These are phyloP conservation scores for Phacellophora camtschatica DNA, from an alignment of 30 jellyfish, hydroid and myxozoan species.

Conservation along the genomic window DNA sequence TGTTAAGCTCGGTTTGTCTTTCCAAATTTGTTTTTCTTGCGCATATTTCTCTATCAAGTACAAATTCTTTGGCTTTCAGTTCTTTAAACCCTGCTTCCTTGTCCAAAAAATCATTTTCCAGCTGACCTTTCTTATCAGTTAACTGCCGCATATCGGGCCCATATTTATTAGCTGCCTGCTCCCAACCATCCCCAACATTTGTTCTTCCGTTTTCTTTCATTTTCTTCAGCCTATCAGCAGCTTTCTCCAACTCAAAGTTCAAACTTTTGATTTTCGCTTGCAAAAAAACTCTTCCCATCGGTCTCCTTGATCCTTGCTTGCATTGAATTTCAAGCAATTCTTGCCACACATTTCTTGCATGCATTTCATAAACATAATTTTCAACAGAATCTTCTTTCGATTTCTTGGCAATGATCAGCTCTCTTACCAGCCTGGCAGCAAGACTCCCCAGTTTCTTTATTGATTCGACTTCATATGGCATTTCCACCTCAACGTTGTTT, in stretches of 20 bases:
- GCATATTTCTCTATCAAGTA: conserved; percentile 29
- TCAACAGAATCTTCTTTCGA: background rate
- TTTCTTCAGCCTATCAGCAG: background rate
- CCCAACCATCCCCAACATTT: conserved; percentile 15
- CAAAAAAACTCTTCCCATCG: conserved; percentile 25
- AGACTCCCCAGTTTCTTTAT: conserved; percentile 36
- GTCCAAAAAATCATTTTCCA: conserved; percentile 37
- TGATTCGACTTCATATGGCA: conserved; percentile 42
- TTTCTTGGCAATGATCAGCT: background rate
- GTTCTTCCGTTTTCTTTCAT: background rate
- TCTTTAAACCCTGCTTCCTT: conserved; percentile 44
- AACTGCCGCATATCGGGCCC: conserved; percentile 34
- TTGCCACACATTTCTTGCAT: background rate
- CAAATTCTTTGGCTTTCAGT: conserved; percentile 1
- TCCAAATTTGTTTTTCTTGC: conserved; percentile 17
- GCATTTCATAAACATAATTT: background rate
- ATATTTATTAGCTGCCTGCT: conserved; percentile 25
- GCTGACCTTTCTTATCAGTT: conserved; percentile 23
- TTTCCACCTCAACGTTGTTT: background rate
- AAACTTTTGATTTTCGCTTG: conserved; percentile 2
- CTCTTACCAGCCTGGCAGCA: conserved; percentile 30
- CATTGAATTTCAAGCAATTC: background rate
- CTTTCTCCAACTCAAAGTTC: background rate
- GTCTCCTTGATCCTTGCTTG: background rate
- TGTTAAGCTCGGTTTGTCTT: conserved; percentile 57